phyloP scores from a whole-genome alignment of 2,113 vertebrate species.

The Carassius gibelio region DNA sequence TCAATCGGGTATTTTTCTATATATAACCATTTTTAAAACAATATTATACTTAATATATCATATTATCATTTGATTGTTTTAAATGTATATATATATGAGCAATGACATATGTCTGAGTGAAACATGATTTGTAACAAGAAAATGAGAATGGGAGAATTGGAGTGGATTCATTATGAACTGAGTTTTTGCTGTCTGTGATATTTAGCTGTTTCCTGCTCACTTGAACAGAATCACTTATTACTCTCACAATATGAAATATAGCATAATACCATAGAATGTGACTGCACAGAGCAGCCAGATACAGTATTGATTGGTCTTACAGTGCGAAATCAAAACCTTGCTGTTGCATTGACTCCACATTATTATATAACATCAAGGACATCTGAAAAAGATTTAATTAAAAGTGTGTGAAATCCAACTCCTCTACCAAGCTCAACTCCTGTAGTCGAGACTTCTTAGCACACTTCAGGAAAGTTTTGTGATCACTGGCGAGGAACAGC shows the following conservation, averaged over 20 bases:
- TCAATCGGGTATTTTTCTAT: not conserved
- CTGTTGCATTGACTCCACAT: constrained; percentile 59
- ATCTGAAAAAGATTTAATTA: not conserved
- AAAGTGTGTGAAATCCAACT: constrained; percentile 65
- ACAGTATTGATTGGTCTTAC: constrained; percentile 80
- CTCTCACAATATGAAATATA: constrained; percentile 1
- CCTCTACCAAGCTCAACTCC: constrained; percentile 79
- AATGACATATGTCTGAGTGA: too few relatives aligned
- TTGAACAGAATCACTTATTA: not conserved
- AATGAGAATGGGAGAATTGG: too few relatives aligned
- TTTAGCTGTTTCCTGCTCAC: not conserved
- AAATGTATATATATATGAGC: too few relatives aligned
- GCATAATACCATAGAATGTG: constrained; percentile 78
- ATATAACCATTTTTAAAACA: not conserved
- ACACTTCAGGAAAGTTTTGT: constrained; percentile 76
- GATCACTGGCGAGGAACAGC: constrained; percentile 87
- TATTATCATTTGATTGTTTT: too few relatives aligned
- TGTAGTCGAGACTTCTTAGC: constrained; percentile 84
- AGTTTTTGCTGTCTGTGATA: too few relatives aligned
- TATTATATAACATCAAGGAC: not conserved
- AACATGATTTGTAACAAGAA: too few relatives aligned
- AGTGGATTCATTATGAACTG: too few relatives aligned
- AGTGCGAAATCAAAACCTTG: constrained; percentile 82
- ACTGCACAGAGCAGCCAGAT: constrained; percentile 79
- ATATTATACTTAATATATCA: too few relatives aligned